Base-by-base conservation (phyloP, 2,888 invertebrate genomes). In the Pristionchus exspectatus region DNA sequence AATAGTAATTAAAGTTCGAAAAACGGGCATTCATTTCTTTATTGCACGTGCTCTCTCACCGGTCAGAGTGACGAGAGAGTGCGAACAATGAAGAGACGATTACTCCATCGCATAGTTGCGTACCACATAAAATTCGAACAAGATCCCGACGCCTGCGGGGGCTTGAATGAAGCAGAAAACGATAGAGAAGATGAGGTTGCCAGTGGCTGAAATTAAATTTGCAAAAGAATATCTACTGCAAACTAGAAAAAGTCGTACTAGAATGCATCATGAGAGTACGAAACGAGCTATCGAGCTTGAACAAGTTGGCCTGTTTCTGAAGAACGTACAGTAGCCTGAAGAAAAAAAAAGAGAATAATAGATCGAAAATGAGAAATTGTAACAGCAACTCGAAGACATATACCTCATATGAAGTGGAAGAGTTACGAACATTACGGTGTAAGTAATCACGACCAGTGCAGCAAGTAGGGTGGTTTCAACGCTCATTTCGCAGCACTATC, bases 101-200 rank as follows among this genome's bases (percentile, higher is more conserved):
- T n/a, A n/a, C n/a, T n/a, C n/a, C n/a, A n/a, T n/a, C n/a, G n/a
- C n/a, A n/a, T n/a, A n/a, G n/a, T n/a, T n/a, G n/a, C 69, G 7
- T 12, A 74, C 38, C 14, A 21, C 74, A 10, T 38, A 74, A 16
- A 38, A 74, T 16, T 74, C 74, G 24, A 74, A 38, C 5, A 74
- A 38, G 9, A 44, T 4, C 1, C 74, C 74, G 0, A 21, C 18
- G 21, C 38, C 18, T 1, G 74, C 74, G 1, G 74, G 74, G 4
- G 74, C 74, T 38, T 74, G 74, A 44, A 74, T 74, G 30, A 74
- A 38, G 24, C 74, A 74, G 74, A 74, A 74, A 16, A 38, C 74
- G 0, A 74, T 18, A 2, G 74, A 74, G 38, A 74, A 74, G 74
- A 74, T 38, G 21, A 74, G 74, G 10, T 74, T 33, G 21, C 38